Percentiles rank a stretch among this genome's conserved stretches.
phyloP scores from a whole-genome alignment of 2,113 vertebrate species.

The Zosterops pallidus region DNA sequence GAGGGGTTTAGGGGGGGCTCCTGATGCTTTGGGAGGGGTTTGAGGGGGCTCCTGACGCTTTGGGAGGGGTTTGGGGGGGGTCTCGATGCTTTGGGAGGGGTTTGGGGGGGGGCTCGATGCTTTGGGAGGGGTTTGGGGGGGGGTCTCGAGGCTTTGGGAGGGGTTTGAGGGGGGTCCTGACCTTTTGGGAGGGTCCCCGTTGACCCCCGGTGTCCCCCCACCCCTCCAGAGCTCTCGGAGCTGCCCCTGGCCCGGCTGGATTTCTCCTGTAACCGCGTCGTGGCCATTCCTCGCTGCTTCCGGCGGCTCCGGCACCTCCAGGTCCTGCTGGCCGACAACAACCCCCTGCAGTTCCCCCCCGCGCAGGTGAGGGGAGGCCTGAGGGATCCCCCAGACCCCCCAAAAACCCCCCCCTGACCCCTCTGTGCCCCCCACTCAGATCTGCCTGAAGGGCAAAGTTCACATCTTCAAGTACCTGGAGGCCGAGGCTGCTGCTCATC shows the following conservation, averaged over 20 bases:
- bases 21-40: too few species aligned
- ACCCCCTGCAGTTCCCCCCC: neutral
- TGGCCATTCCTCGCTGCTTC: neutral
- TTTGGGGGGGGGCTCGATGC: too few species aligned
- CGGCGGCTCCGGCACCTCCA: neutral
- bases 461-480: neutral
- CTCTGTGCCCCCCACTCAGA: neutral
- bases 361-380: neutral
- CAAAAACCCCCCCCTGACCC: neutral
- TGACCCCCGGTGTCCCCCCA: neutral
- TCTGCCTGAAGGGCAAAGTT: neutral
- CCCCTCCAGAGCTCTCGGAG: neutral
- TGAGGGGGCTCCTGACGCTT: too few species aligned
- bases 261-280: neutral
- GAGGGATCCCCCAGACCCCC: neutral
- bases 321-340: neutral
- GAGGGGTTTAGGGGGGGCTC: too few species aligned
- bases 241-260: neutral
- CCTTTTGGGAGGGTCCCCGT: too few species aligned
- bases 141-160: too few species aligned
- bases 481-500: neutral
- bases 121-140: too few species aligned
- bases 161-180: too few species aligned
- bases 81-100: too few species aligned
- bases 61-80: too few species aligned